Evolutionary conservation across 2,888 invertebrate species (phyloP).

Genomic region (Trachelus iudaicus): DNA sequence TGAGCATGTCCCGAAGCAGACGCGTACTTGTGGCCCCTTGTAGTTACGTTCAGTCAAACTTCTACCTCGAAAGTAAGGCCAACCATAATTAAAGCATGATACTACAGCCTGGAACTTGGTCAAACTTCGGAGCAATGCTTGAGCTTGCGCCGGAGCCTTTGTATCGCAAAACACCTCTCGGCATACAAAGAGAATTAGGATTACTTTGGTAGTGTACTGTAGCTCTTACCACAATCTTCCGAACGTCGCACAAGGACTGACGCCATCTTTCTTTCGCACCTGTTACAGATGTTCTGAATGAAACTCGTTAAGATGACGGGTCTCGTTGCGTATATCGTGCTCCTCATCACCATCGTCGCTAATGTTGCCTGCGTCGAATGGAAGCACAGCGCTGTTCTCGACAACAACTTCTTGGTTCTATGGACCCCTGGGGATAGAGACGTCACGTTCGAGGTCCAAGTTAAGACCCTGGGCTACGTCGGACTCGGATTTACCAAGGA

Average conservation of each 20-base stretch:
- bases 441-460: constrained; percentile 86
- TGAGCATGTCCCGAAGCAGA: background rate
- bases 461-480: constrained; percentile 85
- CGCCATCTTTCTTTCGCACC: constrained; percentile 5
- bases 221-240: background rate
- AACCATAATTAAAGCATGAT: constrained; percentile 16
- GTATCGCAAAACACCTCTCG: background rate
- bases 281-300: constrained; percentile 37
- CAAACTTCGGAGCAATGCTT: constrained; percentile 13
- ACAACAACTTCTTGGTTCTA: constrained; percentile 73
- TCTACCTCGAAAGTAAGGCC: constrained; percentile 8
- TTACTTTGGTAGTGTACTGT: background rate
- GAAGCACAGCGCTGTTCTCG: constrained; percentile 70
- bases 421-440: constrained; percentile 81
- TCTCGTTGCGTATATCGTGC: constrained; percentile 44
- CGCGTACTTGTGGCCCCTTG: background rate
- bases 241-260: background rate
- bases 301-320: constrained; percentile 50
- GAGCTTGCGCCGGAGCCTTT: background rate
- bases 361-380: constrained; percentile 63
- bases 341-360: constrained; percentile 37
- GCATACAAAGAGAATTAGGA: background rate
- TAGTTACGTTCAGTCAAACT: constrained; percentile 10
- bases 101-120: constrained; percentile 14
- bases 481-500: constrained; percentile 88